Percentiles rank a stretch among this genome's conserved stretches.
Conservation (phyloP, 2,888 invertebrate genomes). For the Tetanocera ferruginea region DNA sequence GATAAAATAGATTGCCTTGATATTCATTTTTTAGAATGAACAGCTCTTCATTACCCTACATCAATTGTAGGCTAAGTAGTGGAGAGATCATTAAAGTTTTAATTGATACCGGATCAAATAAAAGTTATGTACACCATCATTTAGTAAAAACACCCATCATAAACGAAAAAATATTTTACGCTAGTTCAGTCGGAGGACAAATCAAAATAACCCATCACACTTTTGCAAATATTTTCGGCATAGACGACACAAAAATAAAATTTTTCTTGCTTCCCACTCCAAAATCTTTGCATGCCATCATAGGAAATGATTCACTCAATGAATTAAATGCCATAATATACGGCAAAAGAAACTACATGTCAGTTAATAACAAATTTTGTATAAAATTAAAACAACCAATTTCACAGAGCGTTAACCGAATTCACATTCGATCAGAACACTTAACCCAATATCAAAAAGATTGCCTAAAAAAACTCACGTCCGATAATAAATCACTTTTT, state of each 20-base stretch:
- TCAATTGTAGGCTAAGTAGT: neutral
- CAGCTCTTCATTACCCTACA: neutral
- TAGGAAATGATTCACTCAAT: neutral
- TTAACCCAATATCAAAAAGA: neutral
- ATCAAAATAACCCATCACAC: too few relatives aligned
- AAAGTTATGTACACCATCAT: too few relatives aligned
- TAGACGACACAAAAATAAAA: neutral
- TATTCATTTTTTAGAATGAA: too few relatives aligned
- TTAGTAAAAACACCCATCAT: too few relatives aligned
- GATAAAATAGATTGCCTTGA: too few relatives aligned
- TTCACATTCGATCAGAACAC: neutral
- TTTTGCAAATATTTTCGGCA: slow-evolving; percentile 1
- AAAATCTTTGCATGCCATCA: neutral
- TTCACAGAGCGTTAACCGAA: neutral
- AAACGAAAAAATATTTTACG: too few relatives aligned
- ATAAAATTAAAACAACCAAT: neutral
- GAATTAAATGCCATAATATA: neutral
- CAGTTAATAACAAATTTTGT: too few relatives aligned
- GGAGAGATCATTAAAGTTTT: neutral
- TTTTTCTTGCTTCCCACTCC: neutral
- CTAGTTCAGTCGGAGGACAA: too few relatives aligned
- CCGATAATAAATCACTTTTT: neutral
- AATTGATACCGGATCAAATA: neutral
- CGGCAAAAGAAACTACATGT: neutral
- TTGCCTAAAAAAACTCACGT: neutral